These are phyloP conservation scores for Chaetodon trifascialis DNA, from an alignment of 2,113 vertebrate genomes.

Conservation along the genomic window DNA sequence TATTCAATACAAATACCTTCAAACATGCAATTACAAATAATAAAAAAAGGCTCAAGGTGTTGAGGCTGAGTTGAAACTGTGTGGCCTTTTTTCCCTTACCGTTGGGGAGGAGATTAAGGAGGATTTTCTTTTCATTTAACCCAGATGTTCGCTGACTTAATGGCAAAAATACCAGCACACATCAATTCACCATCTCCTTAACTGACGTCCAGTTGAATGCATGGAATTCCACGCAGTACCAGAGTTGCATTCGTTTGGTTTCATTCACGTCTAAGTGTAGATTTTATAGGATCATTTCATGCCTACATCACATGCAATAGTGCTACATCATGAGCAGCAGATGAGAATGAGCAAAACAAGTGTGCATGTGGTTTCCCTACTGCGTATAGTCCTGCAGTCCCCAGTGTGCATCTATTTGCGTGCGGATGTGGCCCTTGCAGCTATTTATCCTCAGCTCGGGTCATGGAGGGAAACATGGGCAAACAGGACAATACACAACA, in stretches of 20 bases:
- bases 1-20: neutral
- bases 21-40: neutral
- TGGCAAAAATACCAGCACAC: constrained; percentile 24
- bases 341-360: neutral
- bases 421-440: constrained; percentile 13
- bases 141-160: constrained; percentile 34
- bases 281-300: constrained; percentile 19
- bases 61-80: neutral
- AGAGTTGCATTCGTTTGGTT: neutral
- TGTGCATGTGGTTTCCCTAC: constrained; percentile 17
- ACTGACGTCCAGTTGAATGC: constrained; percentile 1
- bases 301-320: constrained; percentile 1
- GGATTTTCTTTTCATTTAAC: constrained; percentile 20
- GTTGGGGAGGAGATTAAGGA: constrained; percentile 15
- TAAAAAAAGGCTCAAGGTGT: neutral
- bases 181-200: constrained; percentile 28
- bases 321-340: constrained; percentile 11
- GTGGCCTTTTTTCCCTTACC: constrained; percentile 15
- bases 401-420: constrained; percentile 29
- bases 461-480: neutral
- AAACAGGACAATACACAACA: constrained; percentile 21
- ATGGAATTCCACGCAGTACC: neutral
- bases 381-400: constrained; percentile 25
- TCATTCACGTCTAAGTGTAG: neutral
- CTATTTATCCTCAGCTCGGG: constrained; percentile 31